Evolutionary conservation across 2,113 vertebrate species (phyloP).

Genomic region (Empidonax traillii): DNA sequence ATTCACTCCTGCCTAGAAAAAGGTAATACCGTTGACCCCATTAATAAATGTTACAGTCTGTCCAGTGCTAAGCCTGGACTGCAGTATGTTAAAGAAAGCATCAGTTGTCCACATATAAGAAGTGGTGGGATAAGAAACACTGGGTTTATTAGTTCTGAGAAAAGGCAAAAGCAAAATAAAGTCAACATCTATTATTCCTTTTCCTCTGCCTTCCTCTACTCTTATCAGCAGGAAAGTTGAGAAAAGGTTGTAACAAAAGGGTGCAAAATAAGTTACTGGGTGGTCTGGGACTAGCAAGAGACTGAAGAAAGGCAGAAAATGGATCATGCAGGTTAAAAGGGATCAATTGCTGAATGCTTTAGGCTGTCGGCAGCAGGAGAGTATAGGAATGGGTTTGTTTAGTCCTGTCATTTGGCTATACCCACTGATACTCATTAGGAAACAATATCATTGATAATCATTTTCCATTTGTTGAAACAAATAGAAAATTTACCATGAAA

Average conservation of each 20-base stretch:
- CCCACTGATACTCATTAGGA: not conserved
- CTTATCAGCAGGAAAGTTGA: not conserved
- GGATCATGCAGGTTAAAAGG: not conserved
- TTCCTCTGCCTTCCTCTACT: not conserved
- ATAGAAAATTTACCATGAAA: conserved; percentile 49
- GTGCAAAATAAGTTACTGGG: not conserved
- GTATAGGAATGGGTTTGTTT: not conserved
- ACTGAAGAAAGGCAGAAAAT: not conserved
- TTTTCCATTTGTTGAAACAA: conserved; percentile 48
- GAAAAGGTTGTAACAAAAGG: not conserved
- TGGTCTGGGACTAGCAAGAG: not conserved
- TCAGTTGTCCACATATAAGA: not conserved
- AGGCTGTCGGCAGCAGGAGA: not conserved
- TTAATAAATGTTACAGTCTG: not conserved
- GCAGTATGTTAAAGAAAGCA: not conserved
- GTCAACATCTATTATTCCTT: not conserved
- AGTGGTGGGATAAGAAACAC: not conserved
- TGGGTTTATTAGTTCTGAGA: not conserved
- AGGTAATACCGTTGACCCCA: not conserved
- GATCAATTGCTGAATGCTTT: not conserved
- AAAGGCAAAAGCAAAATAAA: not conserved
- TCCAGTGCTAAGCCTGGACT: not conserved
- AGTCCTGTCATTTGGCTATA: not conserved
- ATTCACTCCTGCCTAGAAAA: not conserved
- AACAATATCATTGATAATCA: not conserved